Evolutionary conservation across 1,140 invertebrate species (phyloP), one percentile per base, ranked within the genome.

Genomic region (Dendroctonus ponderosae): DNA sequence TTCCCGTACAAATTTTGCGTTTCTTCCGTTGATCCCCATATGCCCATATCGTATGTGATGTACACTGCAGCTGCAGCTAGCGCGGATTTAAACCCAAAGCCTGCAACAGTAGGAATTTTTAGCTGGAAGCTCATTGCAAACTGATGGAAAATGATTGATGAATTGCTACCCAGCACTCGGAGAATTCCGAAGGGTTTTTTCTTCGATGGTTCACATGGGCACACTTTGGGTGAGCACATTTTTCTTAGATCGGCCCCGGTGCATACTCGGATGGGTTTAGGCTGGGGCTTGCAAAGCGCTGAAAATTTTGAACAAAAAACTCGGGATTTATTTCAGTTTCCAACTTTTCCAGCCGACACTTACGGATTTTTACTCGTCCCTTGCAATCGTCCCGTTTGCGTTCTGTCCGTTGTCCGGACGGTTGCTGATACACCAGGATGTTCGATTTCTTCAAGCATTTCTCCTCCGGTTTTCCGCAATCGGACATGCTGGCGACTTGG

Each of bases 181-280:
- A 26, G 26, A 26, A 26, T 26, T 26, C 26, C 26, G 26, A 26
- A 26, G 26, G 26, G 26, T 2, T 26, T 26, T 26, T 26, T 26
- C 26, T 26, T 26, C 53, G 62, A 61, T 15, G 68, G 62, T 11
- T 63, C 57, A 49, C 66, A 70, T 14, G 58, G 46, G 49, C 74
- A 75, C 8, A 68, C 44, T 49, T 59, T 60, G 3, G 72, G 71
- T 2, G 71, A 57, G 54, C 74, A 72, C 74, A 75, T 75, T 61
- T 70, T 72, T 59, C 62, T 69, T 9, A 75, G 38, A 40, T 75
- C 74, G 8, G 66, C 62, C 5, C 74, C 74, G 0, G 74, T 75
- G 54, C 74, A 75, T 42, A 75, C 67, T 67, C 65, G 59, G 43
- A 75, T 75, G 12, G 54, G 44, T 59, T 75, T 75, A 7, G 71